Conservation (phyloP, 2,888 invertebrate species). For the Scaptomyza caliginosa region DNA sequence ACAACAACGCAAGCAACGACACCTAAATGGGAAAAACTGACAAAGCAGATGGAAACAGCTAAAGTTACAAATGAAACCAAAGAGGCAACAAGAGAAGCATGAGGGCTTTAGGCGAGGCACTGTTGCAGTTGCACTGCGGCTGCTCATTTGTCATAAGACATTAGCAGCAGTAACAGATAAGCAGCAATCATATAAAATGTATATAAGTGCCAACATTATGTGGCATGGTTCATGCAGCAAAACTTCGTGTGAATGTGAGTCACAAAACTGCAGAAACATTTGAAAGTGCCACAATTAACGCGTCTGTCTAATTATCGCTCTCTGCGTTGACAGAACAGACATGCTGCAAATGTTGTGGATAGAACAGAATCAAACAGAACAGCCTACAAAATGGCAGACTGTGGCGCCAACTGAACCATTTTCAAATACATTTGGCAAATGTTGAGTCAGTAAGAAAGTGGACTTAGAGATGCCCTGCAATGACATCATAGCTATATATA, state of each 20-base stretch:
- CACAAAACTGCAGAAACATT: slow-evolving; percentile 39
- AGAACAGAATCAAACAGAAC: slow-evolving; percentile 3
- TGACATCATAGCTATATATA: neutral
- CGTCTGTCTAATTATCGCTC: slow-evolving; percentile 65
- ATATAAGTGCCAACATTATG: slow-evolving; percentile 7
- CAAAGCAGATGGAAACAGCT: slow-evolving; percentile 32
- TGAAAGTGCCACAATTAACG: slow-evolving; percentile 72
- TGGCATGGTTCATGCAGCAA: slow-evolving; percentile 13
- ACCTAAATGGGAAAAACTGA: slow-evolving; percentile 43
- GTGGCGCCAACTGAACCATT: slow-evolving; percentile 57
- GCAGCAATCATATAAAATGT: slow-evolving; percentile 40
- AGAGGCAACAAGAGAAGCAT: neutral
- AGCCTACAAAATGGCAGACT: slow-evolving; percentile 20
- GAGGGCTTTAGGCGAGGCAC: slow-evolving; percentile 3
- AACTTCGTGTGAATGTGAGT: slow-evolving; percentile 33
- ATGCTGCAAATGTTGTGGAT: neutral
- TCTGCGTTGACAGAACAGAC: slow-evolving; percentile 50
- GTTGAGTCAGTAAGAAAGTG: slow-evolving; percentile 27
- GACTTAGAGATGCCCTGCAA: slow-evolving; percentile 5
- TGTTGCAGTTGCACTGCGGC: slow-evolving; percentile 46
- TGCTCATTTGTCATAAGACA: slow-evolving; percentile 70
- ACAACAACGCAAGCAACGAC: slow-evolving; percentile 20
- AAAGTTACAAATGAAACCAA: neutral
- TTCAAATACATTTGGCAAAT: slow-evolving; percentile 64
- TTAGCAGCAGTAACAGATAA: slow-evolving; percentile 53